These are phyloP conservation scores for Didymodactylos carnosus DNA, from an alignment of 2,888 invertebrate genomes.

Conservation along the genomic window DNA sequence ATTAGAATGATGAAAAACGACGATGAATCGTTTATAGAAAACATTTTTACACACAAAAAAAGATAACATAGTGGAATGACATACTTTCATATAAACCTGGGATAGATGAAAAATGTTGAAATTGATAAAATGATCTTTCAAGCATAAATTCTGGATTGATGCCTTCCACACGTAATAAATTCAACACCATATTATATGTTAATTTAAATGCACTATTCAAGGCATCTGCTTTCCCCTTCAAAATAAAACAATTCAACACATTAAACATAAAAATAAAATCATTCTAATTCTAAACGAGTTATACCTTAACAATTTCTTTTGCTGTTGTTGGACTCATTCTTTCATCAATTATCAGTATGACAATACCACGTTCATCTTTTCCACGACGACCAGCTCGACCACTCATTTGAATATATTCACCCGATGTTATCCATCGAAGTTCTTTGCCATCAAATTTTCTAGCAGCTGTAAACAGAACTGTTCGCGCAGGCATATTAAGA, in stretches of 20 bases:
- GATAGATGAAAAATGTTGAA: conserved; percentile 86
- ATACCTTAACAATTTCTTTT: conserved; percentile 40
- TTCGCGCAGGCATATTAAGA: conserved; percentile 97
- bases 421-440: conserved; percentile 78
- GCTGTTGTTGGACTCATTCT: conserved; percentile 49
- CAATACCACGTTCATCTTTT: conserved; percentile 79
- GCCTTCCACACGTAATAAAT: conserved; percentile 86
- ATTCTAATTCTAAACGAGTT: conserved; percentile 38
- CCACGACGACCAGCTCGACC: conserved; percentile 92
- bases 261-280: conserved; percentile 39
- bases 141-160: conserved; percentile 98
- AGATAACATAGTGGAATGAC: conserved; percentile 41
- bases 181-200: conserved; percentile 95
- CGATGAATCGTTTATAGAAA: not conserved
- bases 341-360: conserved; percentile 94
- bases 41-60: not conserved
- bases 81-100: conserved; percentile 55
- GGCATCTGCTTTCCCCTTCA: conserved; percentile 59
- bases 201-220: conserved; percentile 96
- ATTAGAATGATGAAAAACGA: not conserved
- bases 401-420: conserved; percentile 99
- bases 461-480: conserved; percentile 81
- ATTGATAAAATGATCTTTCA: conserved; percentile 90
- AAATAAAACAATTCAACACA: conserved; percentile 40
- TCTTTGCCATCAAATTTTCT: conserved; percentile 92